Evolutionary conservation across 2,797 vertebrate genomes (phyloP).

Genomic region (Oreochromis grahami): DNA sequence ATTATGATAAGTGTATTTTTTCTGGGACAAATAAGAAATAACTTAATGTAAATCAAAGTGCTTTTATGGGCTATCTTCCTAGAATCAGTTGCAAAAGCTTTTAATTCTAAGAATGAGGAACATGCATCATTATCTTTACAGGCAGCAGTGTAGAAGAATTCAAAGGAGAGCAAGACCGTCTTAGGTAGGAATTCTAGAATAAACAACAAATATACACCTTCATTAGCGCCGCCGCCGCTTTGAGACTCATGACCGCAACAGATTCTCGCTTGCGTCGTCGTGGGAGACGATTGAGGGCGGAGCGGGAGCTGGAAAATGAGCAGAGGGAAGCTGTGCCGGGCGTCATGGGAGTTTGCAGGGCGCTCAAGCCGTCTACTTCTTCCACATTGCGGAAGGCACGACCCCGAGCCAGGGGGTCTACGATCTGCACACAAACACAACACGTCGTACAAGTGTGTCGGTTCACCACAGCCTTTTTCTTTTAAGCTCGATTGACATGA

Average conservation of each 20-base stretch:
- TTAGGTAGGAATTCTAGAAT: neutral
- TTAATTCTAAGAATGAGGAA: neutral
- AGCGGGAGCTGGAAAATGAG: constrained; percentile 97
- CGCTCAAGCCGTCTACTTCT: constrained; percentile 81
- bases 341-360: constrained; percentile 84
- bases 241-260: constrained; percentile 95
- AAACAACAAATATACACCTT: constrained; percentile 76
- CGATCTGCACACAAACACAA: constrained; percentile 75
- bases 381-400: constrained; percentile 91
- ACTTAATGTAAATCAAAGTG: neutral
- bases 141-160: neutral
- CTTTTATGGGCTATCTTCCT: neutral
- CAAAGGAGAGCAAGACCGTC: neutral
- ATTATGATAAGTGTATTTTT: neutral
- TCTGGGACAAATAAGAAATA: neutral
- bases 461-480: neutral
- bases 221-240: constrained; percentile 88
- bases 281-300: constrained; percentile 86
- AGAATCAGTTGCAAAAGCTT: neutral
- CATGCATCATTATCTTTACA: neutral
- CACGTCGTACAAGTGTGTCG: neutral
- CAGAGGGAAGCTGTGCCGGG: constrained; percentile 89
- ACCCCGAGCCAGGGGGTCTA: constrained; percentile 92
- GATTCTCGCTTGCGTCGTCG: constrained; percentile 90
- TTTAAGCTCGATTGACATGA: neutral